A percentile compares a stretch with the other conserved stretches of the same genome.
phyloP scores from a whole-genome alignment of 2,888 invertebrate genomes.

The Pachycephus smyrnensis region DNA sequence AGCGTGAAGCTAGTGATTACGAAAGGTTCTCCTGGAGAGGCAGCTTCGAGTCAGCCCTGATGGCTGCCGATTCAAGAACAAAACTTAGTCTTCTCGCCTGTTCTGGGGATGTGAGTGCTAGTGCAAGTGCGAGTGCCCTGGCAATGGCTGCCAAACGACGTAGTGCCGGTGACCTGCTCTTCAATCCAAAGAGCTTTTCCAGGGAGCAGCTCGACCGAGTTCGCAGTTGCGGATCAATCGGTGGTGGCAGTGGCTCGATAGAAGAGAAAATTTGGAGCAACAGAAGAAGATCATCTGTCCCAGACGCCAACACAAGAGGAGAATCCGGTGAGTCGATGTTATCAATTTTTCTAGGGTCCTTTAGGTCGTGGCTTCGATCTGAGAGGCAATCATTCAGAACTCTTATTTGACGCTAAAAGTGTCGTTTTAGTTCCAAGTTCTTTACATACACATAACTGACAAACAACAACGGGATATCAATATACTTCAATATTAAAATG shows the following conservation, averaged over 20 bases:
- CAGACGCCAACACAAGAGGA: slow-evolving; percentile 62
- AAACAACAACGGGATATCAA: background rate
- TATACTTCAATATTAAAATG: background rate
- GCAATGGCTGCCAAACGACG: slow-evolving; percentile 81
- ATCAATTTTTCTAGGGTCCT: background rate
- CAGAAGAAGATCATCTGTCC: slow-evolving; percentile 62
- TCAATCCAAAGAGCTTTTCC: slow-evolving; percentile 83
- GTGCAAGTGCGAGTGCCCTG: slow-evolving; percentile 75
- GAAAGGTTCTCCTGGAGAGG: slow-evolving; percentile 93
- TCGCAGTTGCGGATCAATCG: slow-evolving; percentile 86
- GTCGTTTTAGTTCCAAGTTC: background rate
- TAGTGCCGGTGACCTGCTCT: slow-evolving; percentile 86
- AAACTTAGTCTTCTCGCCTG: slow-evolving; percentile 77
- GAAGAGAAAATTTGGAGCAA: slow-evolving; percentile 66
- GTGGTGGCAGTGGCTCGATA: slow-evolving; percentile 71
- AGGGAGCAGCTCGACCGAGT: slow-evolving; percentile 80
- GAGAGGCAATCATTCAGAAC: background rate
- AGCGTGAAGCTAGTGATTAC: slow-evolving; percentile 83
- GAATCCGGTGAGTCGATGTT: slow-evolving; percentile 53
- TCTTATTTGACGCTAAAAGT: background rate
- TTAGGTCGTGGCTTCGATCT: background rate
- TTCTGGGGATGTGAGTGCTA: slow-evolving; percentile 68
- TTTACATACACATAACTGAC: background rate
- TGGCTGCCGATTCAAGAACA: slow-evolving; percentile 88
- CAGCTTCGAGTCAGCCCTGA: slow-evolving; percentile 90